phyloP scores from a whole-genome alignment of 2,888 invertebrate genomes.

The Epirrita christyi region DNA sequence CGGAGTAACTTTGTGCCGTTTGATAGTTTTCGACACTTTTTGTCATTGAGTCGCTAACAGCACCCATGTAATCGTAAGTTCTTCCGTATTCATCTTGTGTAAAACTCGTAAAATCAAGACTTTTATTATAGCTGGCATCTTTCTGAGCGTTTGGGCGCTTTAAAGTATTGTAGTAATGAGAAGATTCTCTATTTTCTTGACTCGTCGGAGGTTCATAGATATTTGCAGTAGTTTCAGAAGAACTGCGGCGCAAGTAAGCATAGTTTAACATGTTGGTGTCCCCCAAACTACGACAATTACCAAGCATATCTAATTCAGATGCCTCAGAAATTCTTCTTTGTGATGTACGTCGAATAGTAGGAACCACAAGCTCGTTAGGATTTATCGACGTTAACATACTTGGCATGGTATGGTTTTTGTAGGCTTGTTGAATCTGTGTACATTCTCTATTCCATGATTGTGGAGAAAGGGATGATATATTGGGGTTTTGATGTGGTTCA shows the following conservation, averaged over 20 bases:
- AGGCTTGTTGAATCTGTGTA: slow-evolving; percentile 5
- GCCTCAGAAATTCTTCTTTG: slow-evolving; percentile 21
- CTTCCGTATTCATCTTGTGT: not conserved
- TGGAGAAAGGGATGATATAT: slow-evolving; percentile 7
- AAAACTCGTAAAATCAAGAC: not conserved
- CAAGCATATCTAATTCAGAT: slow-evolving; percentile 16
- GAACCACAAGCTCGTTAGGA: slow-evolving; percentile 1
- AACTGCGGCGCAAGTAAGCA: not conserved
- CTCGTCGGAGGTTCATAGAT: not conserved
- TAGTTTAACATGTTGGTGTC: slow-evolving; percentile 2
- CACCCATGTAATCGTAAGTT: slow-evolving; percentile 1
- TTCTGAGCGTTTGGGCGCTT: slow-evolving; percentile 2
- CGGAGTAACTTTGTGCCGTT: not conserved
- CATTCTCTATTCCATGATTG: slow-evolving; percentile 6
- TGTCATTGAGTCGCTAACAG: not conserved
- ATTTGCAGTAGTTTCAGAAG: slow-evolving; percentile 4
- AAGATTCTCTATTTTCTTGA: not conserved
- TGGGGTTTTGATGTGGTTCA: not conserved
- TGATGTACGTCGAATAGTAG: slow-evolving; percentile 7
- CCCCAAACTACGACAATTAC: not conserved
- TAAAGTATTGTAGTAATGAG: not conserved
- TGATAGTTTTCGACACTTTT: not conserved
- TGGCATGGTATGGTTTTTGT: slow-evolving; percentile 7
- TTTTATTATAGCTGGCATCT: slow-evolving; percentile 1
- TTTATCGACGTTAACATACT: not conserved